A percentile compares a stretch with the other conserved stretches of the same genome.
Evolutionary conservation across 2,113 vertebrate species (phyloP).

Genomic region (Labeo rohita): DNA sequence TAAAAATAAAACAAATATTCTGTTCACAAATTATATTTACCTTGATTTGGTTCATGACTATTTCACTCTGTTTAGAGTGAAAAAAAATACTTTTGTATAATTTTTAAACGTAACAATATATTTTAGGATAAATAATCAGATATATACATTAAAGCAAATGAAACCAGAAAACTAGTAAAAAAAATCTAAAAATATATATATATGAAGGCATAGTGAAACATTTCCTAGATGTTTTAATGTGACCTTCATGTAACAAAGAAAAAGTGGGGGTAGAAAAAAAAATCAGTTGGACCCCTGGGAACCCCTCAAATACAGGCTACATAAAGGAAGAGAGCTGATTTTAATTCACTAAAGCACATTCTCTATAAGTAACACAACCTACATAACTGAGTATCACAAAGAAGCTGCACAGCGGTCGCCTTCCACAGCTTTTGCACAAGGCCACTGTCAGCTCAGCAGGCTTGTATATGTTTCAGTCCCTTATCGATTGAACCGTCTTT

Average conservation of each 20-base stretch:
- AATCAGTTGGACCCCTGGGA: background rate
- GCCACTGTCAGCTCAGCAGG: background rate
- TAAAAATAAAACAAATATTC: background rate
- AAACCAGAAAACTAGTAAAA: background rate
- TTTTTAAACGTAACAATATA: no score
- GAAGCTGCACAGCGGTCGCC: conserved; percentile 23
- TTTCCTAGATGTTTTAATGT: background rate
- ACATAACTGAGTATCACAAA: conserved; percentile 16
- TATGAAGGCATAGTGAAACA: background rate
- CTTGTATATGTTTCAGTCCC: conserved; percentile 13
- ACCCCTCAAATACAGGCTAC: background rate
- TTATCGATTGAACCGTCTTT: conserved; percentile 19
- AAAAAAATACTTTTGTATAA: no score
- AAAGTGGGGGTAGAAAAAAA: no score
- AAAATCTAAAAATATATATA: no score
- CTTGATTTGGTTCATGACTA: background rate
- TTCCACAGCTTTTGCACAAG: background rate
- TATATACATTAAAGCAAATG: background rate
- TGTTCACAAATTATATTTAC: background rate
- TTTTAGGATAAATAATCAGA: background rate
- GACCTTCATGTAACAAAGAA: background rate
- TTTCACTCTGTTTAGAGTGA: no score
- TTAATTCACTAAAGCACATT: conserved; percentile 3
- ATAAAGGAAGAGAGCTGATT: background rate
- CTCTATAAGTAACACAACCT: background rate